phyloP scores from a whole-genome alignment of 2,888 invertebrate species.

The Cyclophora albipunctata region DNA sequence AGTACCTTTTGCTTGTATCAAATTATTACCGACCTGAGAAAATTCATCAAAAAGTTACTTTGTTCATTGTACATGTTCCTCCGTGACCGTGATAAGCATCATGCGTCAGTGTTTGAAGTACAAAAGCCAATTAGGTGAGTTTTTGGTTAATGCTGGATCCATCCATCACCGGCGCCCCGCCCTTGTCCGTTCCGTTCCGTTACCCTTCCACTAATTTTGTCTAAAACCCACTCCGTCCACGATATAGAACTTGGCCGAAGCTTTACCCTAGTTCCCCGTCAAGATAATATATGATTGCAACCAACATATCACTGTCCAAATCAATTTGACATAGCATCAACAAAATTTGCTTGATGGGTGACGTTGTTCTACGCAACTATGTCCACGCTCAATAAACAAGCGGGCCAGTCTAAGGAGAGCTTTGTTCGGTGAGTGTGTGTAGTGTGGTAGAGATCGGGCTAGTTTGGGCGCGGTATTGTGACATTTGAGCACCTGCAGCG shows the following conservation, averaged over 20 bases:
- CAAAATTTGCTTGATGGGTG: conserved; percentile 31
- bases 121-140: conserved; percentile 65
- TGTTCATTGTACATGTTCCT: conserved; percentile 10
- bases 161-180: conserved; percentile 64
- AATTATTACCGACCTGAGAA: not conserved
- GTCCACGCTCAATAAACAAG: conserved; percentile 18
- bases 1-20: conserved; percentile 30
- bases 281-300: no score
- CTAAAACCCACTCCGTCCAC: conserved; percentile 7
- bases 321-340: conserved; percentile 30
- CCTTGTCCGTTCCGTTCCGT: conserved; percentile 43
- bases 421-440: not conserved
- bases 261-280: no score
- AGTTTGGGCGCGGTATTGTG: conserved; percentile 30
- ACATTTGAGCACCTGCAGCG: conserved; percentile 64
- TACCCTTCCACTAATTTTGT: conserved; percentile 28
- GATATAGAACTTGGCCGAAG: no score
- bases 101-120: conserved; percentile 33
- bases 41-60: conserved; percentile 10
- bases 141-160: conserved; percentile 56
- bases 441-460: conserved; percentile 11
- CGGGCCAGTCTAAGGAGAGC: conserved; percentile 13
- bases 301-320: conserved; percentile 19
- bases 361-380: conserved; percentile 22
- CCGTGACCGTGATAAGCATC: conserved; percentile 40